Percentiles rank a stretch among this genome's conserved stretches.
These are phyloP conservation scores for Latheticus oryzae DNA, from an alignment of 2,888 invertebrate species.

Conservation along the genomic window DNA sequence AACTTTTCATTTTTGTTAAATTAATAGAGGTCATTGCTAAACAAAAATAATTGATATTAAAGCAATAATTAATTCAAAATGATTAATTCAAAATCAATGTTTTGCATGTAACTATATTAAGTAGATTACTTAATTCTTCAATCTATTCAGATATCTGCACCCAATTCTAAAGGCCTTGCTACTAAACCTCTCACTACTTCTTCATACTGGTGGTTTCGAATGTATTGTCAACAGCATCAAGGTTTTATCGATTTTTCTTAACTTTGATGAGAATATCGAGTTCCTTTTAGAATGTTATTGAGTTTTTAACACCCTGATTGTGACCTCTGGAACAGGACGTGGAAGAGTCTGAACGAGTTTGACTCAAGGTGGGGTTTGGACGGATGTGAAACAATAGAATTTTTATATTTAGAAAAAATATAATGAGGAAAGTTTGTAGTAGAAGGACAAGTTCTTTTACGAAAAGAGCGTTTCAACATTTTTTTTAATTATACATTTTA, in stretches of 20 bases:
- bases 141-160: slow-evolving; percentile 15
- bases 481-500: too few relatives aligned
- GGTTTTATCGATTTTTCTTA: slow-evolving; percentile 35
- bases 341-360: slow-evolving; percentile 5
- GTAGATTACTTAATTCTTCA: slow-evolving; percentile 16
- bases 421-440: too few relatives aligned
- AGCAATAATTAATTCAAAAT: too few relatives aligned
- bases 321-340: slow-evolving; percentile 34
- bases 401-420: too few relatives aligned
- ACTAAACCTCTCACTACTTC: slow-evolving; percentile 35
- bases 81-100: too few relatives aligned
- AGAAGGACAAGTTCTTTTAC: too few relatives aligned
- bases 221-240: slow-evolving; percentile 36
- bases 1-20: too few relatives aligned
- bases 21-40: too few relatives aligned
- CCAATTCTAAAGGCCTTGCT: slow-evolving; percentile 34
- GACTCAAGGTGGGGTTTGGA: background rate
- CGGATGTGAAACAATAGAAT: slow-evolving; percentile 7
- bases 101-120: too few relatives aligned
- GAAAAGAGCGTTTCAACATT: too few relatives aligned
- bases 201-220: slow-evolving; percentile 22
- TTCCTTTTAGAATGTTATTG: slow-evolving; percentile 33
- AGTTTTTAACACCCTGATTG: slow-evolving; percentile 18
- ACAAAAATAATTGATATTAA: too few relatives aligned
- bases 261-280: slow-evolving; percentile 35